Percentiles rank a stretch among this genome's conserved stretches.
Evolutionary conservation across 92 coral and sea anemone genomes (phyloP).

Genomic region (Actinostola sp.): DNA sequence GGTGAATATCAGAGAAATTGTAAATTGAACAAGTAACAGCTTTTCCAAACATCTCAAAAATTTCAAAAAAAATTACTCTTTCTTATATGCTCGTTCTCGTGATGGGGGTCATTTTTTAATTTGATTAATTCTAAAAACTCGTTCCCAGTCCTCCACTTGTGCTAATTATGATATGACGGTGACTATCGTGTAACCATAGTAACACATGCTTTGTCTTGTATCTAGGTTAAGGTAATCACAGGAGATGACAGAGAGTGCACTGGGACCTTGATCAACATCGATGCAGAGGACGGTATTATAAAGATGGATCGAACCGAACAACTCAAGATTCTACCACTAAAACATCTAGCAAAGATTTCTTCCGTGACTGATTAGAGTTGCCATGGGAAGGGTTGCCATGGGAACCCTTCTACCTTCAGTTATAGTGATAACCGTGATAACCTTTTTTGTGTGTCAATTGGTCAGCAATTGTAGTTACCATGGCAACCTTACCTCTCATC

Average conservation of each 20-base stretch:
- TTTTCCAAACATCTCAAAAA: too few species aligned
- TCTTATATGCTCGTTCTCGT: too few species aligned
- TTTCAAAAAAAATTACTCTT: too few species aligned
- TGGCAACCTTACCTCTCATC: too few species aligned
- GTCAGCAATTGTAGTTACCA: too few species aligned
- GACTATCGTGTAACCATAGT: not conserved
- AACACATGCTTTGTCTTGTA: not conserved
- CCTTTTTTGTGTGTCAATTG: too few species aligned
- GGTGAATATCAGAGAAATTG: too few species aligned
- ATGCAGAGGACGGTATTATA: constrained; percentile 90
- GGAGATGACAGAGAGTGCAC: constrained; percentile 90
- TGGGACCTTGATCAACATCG: constrained; percentile 96
- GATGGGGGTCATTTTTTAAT: too few species aligned
- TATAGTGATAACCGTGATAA: too few species aligned
- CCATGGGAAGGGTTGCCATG: not conserved
- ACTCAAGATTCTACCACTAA: constrained; percentile 86
- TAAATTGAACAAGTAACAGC: too few species aligned
- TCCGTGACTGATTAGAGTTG: constrained; percentile 48
- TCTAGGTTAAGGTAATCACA: constrained; percentile 85
- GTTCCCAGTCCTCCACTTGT: too few species aligned
- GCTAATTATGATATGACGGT: not conserved
- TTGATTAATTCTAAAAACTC: too few species aligned
- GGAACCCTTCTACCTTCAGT: not conserved
- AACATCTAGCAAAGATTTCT: constrained; percentile 79
- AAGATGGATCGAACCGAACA: constrained; percentile 94